phyloP scores from a whole-genome alignment of 2,888 invertebrate genomes.

The Thereva nobilitata region DNA sequence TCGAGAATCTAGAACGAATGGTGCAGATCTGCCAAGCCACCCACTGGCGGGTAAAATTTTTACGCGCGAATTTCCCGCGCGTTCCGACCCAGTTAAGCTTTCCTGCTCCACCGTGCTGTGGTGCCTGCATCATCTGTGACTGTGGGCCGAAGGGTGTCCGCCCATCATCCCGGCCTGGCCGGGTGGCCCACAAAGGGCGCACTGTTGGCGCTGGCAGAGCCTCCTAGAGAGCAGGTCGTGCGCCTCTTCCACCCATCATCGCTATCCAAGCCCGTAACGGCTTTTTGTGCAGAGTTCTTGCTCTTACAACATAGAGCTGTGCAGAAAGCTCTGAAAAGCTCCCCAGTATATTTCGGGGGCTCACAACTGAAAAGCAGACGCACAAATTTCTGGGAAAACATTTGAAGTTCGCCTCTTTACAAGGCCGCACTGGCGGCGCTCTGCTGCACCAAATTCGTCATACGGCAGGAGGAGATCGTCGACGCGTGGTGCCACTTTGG shows the following conservation, averaged over 20 bases:
- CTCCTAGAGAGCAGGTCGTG: constrained; percentile 7
- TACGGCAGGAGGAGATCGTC: not conserved
- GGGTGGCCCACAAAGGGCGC: no score
- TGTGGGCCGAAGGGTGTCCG: not conserved
- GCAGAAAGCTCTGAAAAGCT: constrained; percentile 30
- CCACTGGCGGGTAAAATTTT: constrained; percentile 14
- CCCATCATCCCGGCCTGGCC: no score
- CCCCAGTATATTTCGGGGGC: not conserved
- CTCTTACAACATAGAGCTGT: constrained; percentile 12
- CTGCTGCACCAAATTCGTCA: not conserved
- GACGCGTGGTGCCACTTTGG: no score
- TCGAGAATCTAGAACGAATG: constrained; percentile 18
- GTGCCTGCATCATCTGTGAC: not conserved
- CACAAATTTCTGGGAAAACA: constrained; percentile 12
- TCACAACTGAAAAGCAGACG: constrained; percentile 3
- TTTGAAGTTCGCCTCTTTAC: not conserved
- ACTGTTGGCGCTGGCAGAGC: no score
- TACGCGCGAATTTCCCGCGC: constrained; percentile 28
- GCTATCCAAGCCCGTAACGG: not conserved
- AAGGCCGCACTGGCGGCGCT: not conserved
- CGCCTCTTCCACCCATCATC: not conserved
- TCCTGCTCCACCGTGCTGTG: not conserved
- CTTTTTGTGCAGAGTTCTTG: not conserved
- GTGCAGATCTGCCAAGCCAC: constrained; percentile 19
- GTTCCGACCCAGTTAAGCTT: constrained; percentile 15